Conservation (phyloP, 2,113 vertebrate species). For the Echinops telfairi region DNA sequence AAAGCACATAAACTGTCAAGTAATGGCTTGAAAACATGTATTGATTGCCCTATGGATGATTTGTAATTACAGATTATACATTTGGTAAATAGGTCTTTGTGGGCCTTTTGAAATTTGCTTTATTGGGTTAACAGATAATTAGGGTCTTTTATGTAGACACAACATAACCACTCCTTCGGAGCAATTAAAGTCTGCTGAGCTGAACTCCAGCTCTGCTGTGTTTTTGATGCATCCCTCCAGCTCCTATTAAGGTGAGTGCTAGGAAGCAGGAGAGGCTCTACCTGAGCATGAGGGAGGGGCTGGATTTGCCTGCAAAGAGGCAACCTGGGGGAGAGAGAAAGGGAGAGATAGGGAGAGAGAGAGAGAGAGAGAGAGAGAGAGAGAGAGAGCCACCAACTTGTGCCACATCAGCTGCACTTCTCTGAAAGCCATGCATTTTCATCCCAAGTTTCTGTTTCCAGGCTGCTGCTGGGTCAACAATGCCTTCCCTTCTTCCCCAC, state of each 20-base stretch:
- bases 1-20: conserved; percentile 54
- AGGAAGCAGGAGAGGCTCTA: neutral
- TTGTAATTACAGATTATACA: conserved; percentile 69
- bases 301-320: neutral
- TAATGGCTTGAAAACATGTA: conserved; percentile 58
- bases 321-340: neutral
- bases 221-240: neutral
- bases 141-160: conserved; percentile 58
- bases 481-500: neutral
- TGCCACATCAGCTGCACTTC: neutral
- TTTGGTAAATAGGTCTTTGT: conserved; percentile 71
- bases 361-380: neutral
- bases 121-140: conserved; percentile 69
- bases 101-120: conserved; percentile 73
- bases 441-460: conserved; percentile 36
- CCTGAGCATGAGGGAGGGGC: neutral
- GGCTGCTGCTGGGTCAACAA: neutral
- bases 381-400: neutral
- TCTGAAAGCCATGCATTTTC: neutral
- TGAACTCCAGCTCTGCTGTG: neutral
- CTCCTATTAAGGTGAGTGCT: neutral
- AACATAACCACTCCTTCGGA: conserved; percentile 49
- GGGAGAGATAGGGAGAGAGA: neutral
- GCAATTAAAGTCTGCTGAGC: conserved; percentile 43
- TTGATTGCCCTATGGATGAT: conserved; percentile 63